Evolutionary conservation across 2,113 vertebrate genomes (phyloP), one percentile per base, ranked within the genome.

Genomic region (Athene noctua): DNA sequence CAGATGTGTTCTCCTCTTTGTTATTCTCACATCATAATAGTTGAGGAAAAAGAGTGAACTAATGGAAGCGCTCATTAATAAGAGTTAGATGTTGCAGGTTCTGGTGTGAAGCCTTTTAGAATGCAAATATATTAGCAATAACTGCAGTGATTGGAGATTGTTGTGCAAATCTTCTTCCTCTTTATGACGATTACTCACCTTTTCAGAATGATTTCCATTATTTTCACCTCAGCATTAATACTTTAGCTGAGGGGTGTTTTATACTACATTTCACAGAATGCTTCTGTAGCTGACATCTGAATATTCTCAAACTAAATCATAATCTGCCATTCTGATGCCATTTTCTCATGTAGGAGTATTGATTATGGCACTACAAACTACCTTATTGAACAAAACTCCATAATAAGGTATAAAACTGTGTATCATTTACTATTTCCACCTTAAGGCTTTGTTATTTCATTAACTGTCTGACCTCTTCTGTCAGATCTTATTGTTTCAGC

Each of bases 391-490:
- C 54, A 83, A 62, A 94, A 82, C 23, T 84, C 34, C 55, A 70
- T 77, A 93, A 80, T 68, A 70, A 70, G 25, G 7, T 81, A 34
- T 85, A 61, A 94, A 94, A 34, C 21, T 40, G 21, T 88, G 4
- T 86, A 71, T 91, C 95, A 54, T 85, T 95, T 88, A 77, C 75
- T 95, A 82, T 93, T 95, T 92, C 44, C 12, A 51, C 63, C 55
- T 71, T 62, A 17, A 92, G 46, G 26, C n/a, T 20, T 52, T 83
- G 65, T 91, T 75, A 91, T 70, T 93, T 88, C 63, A 70, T 94
- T 84, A 91, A 58, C n/a, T 85, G 27, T 40, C 36, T 94, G 89
- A 66, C 88, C 80, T 96, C 86, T 86, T 40, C 52, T 90, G 51
- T 85, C 83, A 91, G 52, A n/a, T 86, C 11, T 46, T 93, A 51